These are phyloP conservation scores for Campoletis sonorensis DNA, from an alignment of 1,140 invertebrate genomes.

Conservation along the genomic window DNA sequence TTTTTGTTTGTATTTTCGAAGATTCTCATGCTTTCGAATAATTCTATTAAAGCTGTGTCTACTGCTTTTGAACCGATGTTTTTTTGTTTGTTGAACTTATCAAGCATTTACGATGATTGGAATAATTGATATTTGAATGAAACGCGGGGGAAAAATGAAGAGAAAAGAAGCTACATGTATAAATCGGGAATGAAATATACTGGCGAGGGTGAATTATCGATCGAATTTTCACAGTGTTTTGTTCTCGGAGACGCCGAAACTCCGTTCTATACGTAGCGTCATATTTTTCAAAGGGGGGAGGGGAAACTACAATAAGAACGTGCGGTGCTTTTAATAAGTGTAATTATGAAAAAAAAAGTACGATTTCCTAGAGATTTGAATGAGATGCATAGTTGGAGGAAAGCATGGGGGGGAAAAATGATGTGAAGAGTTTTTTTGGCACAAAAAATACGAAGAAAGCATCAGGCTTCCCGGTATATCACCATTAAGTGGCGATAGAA, in stretches of 20 bases:
- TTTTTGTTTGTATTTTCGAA: too few species aligned
- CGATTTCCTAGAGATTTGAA: too few species aligned
- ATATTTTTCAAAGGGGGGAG: not conserved
- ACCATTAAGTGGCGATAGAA: not conserved
- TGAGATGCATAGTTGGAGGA: not conserved
- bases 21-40: too few species aligned
- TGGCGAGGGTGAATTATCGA: conserved; percentile 20
- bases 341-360: too few species aligned
- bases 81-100: too few species aligned
- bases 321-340: too few species aligned
- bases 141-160: not conserved
- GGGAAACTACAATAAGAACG: too few species aligned
- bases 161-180: not conserved
- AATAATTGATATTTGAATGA: too few species aligned
- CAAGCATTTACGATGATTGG: too few species aligned
- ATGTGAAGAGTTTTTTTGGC: not conserved
- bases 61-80: too few species aligned
- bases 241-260: not conserved
- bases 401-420: not conserved
- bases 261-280: conserved; percentile 17
- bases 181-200: not conserved
- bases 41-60: too few species aligned
- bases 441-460: not conserved
- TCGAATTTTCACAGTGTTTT: conserved; percentile 7
- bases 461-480: conserved; percentile 1